Evolutionary conservation across 2,113 vertebrate species (phyloP), one percentile per base, ranked within the genome.

Genomic region (Lepus europaeus): DNA sequence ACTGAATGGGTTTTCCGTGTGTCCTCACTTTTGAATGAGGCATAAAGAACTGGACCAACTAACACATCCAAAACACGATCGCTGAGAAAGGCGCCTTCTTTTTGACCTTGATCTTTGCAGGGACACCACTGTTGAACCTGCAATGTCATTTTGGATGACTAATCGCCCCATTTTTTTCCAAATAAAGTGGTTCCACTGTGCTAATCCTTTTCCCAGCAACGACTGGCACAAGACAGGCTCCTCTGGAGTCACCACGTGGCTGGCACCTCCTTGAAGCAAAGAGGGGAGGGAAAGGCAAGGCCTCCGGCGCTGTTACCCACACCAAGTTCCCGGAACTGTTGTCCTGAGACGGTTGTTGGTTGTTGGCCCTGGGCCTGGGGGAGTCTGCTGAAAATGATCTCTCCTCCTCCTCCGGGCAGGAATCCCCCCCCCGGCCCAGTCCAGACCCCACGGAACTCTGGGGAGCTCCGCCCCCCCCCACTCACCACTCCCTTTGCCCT

Each of bases 301-400:
- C 31, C 33, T 22, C 0, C 13, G 13, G 53, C 17, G 73, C 31
- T 31, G 2, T 23, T 12, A 6, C 51, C 70, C 61, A 13, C 64
- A 49, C 9, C 0, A 11, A 12, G 53, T 2, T n/a, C 31, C 76
- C 0, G 0, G 66, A 31, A 70, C 63, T 39, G 31, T 27, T 1
- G 9, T 61, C 39, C 23, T 19, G 0, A 3, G 63, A 36, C 17
- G 56, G 56, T 59, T 59, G 17, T 5, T 5, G 31, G 45, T 16
- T 49, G 3, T 10, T 14, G 29, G 27, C 68, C 0, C 1, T 0
- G 4, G 9, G 39, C 49, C 10, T 0, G 36, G 19, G 56, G 45
- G 45, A 6, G 45, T 45, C 45, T 45, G 5, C 45, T 45, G 45
- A 45, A 6, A 39, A 39, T 39, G 39, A 45, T 45, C 45, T 45